These are phyloP conservation scores for Cyprinodon variegatus DNA, from an alignment of 2,113 vertebrate genomes.

Conservation along the genomic window DNA sequence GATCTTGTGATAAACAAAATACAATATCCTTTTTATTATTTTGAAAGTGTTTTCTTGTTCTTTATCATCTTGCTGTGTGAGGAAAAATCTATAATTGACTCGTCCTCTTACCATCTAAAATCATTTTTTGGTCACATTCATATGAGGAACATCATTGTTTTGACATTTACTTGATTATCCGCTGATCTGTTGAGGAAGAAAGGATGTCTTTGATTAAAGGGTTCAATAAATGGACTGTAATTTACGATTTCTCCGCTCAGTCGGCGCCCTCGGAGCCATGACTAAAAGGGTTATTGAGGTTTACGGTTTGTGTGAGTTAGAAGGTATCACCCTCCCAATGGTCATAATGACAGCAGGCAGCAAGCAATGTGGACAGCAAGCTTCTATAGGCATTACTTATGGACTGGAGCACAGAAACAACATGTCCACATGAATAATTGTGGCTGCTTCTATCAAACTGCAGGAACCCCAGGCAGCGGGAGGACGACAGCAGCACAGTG, in stretches of 20 bases:
- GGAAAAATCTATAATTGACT: neutral
- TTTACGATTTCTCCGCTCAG: neutral
- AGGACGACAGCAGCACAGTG: constrained; percentile 45
- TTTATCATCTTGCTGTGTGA: no score
- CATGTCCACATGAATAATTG: constrained; percentile 47
- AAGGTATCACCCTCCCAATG: constrained; percentile 23
- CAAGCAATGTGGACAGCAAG: constrained; percentile 18
- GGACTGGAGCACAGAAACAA: constrained; percentile 53
- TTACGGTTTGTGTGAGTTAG: constrained; percentile 29
- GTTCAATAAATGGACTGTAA: neutral
- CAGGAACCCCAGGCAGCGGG: constrained; percentile 32
- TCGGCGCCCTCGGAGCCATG: neutral
- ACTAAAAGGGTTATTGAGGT: constrained; percentile 19
- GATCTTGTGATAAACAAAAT: neutral
- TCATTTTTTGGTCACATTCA: neutral
- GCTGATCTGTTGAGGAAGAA: neutral
- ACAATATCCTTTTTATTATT: neutral
- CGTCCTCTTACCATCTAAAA: neutral
- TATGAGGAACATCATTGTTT: neutral
- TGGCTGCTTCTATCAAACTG: constrained; percentile 44
- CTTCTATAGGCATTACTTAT: constrained; percentile 32
- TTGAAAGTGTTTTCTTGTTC: neutral
- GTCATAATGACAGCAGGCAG: constrained; percentile 38
- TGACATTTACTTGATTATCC: neutral
- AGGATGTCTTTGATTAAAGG: constrained; percentile 2